These are phyloP conservation scores for Jordanella pulchra DNA, from an alignment of 2,797 vertebrate genomes.

Conservation along the genomic window DNA sequence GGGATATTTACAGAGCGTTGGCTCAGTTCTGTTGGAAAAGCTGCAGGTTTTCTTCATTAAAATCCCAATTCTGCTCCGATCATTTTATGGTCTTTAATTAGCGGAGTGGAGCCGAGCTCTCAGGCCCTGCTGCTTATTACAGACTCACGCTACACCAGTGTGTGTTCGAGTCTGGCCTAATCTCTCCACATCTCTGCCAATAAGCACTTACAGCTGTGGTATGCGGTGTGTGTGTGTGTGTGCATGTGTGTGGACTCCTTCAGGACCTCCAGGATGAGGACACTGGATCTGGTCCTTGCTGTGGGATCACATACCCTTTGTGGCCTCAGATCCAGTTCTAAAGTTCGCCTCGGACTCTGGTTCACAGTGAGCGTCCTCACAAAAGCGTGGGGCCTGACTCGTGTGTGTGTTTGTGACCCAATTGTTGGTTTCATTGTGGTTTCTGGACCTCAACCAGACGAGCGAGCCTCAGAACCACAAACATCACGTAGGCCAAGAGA, in stretches of 20 bases:
- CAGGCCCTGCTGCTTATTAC: constrained; percentile 47
- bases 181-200: constrained; percentile 39
- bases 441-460: constrained; percentile 32
- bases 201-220: constrained; percentile 50
- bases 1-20: neutral
- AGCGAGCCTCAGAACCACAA: constrained; percentile 31
- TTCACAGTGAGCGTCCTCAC: neutral
- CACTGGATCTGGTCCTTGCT: neutral
- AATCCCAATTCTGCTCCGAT: constrained; percentile 22
- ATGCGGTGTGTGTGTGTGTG: constrained; percentile 1
- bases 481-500: constrained; percentile 9
- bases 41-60: constrained; percentile 45
- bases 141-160: constrained; percentile 22
- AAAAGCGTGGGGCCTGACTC: neutral
- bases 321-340: neutral
- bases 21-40: neutral
- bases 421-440: constrained; percentile 32
- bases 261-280: neutral
- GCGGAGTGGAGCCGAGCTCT: constrained; percentile 28
- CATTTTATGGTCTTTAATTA: constrained; percentile 54
- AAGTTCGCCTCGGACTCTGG: neutral
- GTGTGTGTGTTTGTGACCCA: constrained; percentile 25
- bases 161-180: constrained; percentile 39
- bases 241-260: constrained; percentile 5
- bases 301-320: accelerated